phyloP scores from a whole-genome alignment of 2,113 vertebrate species.

The Peromyscus leucopus region DNA sequence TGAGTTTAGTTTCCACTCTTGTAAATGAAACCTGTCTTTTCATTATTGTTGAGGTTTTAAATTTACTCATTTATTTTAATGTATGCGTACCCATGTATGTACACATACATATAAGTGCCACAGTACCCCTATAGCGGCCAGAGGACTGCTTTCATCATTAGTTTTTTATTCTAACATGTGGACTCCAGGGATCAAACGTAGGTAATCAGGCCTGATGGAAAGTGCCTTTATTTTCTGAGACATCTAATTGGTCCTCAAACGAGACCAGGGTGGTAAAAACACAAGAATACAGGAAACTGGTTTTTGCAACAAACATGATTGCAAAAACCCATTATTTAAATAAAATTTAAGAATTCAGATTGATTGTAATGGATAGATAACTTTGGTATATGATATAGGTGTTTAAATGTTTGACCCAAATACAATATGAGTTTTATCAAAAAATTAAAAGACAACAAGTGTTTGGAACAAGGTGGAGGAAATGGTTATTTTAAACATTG shows the following conservation, averaged over 20 bases:
- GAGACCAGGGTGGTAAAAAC: background rate
- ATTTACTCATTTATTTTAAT: background rate
- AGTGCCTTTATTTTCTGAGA: background rate
- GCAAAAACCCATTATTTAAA: background rate
- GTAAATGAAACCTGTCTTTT: background rate
- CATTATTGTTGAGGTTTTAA: background rate
- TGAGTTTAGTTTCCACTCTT: background rate
- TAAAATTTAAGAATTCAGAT: background rate
- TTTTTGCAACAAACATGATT: background rate
- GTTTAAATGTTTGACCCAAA: slow-evolving; percentile 13
- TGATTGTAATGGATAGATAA: background rate
- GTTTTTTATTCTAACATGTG: background rate
- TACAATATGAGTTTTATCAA: background rate
- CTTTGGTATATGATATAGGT: background rate
- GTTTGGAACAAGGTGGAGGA: background rate
- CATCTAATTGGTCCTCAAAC: background rate
- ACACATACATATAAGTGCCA: background rate
- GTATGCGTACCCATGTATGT: background rate
- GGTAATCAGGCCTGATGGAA: background rate
- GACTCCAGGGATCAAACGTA: background rate
- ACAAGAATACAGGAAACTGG: background rate
- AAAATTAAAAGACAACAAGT: background rate
- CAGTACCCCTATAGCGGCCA: no score
- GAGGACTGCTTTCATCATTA: no score
- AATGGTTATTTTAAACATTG: background rate